Evolutionary conservation across 1,140 invertebrate genomes (phyloP), one percentile per base, ranked within the genome.

Genomic region (Gryllus bimaculatus): DNA sequence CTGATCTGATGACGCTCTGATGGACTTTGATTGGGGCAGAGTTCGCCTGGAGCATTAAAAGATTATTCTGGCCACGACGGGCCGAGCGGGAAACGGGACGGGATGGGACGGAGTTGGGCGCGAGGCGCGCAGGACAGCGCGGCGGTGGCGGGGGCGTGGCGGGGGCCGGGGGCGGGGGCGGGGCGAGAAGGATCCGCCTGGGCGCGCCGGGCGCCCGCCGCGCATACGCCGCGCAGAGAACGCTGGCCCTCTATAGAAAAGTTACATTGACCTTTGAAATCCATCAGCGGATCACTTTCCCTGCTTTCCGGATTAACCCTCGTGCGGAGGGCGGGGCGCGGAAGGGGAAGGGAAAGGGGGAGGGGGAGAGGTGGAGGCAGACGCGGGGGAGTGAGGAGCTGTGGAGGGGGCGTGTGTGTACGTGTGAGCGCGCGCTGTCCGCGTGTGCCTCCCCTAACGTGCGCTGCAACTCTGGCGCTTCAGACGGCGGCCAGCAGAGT

Each of bases 31-130:
- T 49, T 77, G 76, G 76, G 47, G 47, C 48, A 47, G 76, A 77
- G 76, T 48, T 77, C 76, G 76, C 76, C 76, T 77, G 13, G 48
- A 77, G 76, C 76, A 77, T 77, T 77, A 77, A 77, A 77, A 77
- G 76, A 77, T 77, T 77, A 77, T 49, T 54, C 76, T 47, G 21
- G 39, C 75, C 39, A 66, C 54, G 54, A 66, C 54, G 54, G 18
- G 54, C 54, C 1, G 54, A 66, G 54, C 54, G 54, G 18, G 49
- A 8, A 15, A 54, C 8, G 8, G 49, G 49, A 15, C 8, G 15
- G 15, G 15, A 0, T 3, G 10, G 54, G 10, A 66, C 10, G 54
- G 54, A 7, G 18, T 66, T 66, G 5, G 26, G 26, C 26, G 54
- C 54, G 54, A 66, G 54, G 10, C 10, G 18, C 10, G 10, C 0